phyloP scores from a whole-genome alignment of 2,113 vertebrate species.

The Crotalus horridus region DNA sequence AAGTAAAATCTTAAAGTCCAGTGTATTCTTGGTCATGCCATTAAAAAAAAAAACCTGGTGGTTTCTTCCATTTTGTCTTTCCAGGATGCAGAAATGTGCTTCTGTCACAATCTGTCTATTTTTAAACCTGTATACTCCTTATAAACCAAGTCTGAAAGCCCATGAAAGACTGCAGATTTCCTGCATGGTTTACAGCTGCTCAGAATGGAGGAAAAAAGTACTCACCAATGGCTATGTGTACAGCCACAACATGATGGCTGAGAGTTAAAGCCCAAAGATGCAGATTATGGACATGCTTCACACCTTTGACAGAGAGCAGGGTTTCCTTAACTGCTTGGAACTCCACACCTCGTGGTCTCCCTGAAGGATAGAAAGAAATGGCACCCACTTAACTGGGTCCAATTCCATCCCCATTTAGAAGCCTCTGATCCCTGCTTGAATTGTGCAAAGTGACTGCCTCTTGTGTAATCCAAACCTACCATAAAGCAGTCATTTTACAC shows the following conservation, averaged over 20 bases:
- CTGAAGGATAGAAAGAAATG: constrained; percentile 60
- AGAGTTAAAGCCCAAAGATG: constrained; percentile 90
- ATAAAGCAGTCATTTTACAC: background rate
- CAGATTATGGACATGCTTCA: constrained; percentile 81
- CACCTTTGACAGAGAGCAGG: constrained; percentile 80
- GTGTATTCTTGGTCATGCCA: background rate
- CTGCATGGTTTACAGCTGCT: background rate
- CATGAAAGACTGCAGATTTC: background rate
- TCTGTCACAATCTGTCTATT: background rate
- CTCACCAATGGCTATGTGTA: constrained; percentile 86
- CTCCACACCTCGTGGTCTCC: constrained; percentile 77
- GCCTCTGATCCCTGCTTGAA: background rate
- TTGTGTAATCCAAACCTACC: background rate
- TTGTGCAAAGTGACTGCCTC: background rate
- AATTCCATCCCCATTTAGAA: background rate
- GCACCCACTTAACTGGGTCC: background rate
- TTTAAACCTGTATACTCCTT: background rate
- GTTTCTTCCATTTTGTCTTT: background rate
- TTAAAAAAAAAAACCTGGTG: background rate
- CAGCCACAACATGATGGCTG: constrained; percentile 77
- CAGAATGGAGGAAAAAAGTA: background rate
- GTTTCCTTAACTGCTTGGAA: constrained; percentile 84
- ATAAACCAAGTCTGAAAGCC: background rate
- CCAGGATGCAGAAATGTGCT: background rate
- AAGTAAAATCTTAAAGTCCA: background rate